Conservation (phyloP, 2,888 invertebrate genomes). For the Scaptodrosophila latifasciaeformis region DNA sequence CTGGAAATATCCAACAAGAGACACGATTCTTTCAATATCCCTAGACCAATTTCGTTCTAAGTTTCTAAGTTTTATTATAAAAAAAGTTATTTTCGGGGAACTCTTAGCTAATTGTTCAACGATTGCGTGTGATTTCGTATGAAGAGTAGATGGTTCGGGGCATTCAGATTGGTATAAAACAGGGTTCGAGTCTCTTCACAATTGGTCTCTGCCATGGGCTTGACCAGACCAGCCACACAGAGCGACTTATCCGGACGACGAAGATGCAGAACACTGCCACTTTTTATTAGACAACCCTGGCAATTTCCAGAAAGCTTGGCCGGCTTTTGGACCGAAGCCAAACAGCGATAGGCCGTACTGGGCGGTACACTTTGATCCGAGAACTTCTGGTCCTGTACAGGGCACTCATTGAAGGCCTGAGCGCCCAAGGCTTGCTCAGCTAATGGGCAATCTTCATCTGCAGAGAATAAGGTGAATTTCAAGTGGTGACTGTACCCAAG, state of each 20-base stretch:
- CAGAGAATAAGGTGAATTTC: no score
- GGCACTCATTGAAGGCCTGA: neutral
- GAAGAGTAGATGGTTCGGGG: neutral
- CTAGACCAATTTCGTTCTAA: no score
- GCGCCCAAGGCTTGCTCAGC: neutral
- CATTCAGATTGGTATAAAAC: conserved; percentile 5
- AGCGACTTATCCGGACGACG: conserved; percentile 13
- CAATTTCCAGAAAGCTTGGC: conserved; percentile 8
- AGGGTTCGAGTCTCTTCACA: neutral
- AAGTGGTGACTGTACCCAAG: no score
- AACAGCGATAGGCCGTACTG: no score
- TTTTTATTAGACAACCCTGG: conserved; percentile 22
- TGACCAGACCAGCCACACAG: conserved; percentile 38
- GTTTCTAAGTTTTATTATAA: no score
- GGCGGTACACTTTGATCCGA: neutral
- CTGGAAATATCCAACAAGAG: no score
- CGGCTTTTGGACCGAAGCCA: rapidly evolving
- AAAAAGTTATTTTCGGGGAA: no score
- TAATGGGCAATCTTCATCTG: neutral
- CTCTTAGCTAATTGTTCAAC: no score
- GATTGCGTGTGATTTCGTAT: no score
- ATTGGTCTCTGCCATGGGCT: conserved; percentile 27
- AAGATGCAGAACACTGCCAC: conserved; percentile 34
- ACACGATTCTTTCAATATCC: no score
- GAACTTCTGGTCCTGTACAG: neutral